A percentile compares a stretch with the other conserved stretches of the same genome.
Evolutionary conservation across 1,140 invertebrate species (phyloP).

Genomic region (Lutraria rhynchaena): DNA sequence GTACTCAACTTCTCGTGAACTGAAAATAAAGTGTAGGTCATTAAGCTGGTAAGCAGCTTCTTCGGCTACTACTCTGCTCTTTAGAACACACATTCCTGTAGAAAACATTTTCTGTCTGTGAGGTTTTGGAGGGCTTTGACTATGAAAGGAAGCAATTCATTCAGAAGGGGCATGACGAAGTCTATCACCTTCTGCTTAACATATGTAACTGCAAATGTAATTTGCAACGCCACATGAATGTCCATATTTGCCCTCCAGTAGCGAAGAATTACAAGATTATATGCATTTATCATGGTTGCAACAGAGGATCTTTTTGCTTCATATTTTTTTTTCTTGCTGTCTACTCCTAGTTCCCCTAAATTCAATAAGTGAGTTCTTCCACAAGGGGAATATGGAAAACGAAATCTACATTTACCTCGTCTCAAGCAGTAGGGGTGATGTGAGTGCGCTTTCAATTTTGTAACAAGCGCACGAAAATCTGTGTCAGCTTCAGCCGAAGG

Average conservation of each 20-base stretch:
- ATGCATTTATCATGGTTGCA: constrained; percentile 54
- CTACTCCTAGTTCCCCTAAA: not conserved
- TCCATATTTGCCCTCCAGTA: constrained; percentile 60
- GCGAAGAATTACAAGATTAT: constrained; percentile 45
- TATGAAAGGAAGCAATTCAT: not conserved
- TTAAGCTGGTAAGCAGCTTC: constrained; percentile 25
- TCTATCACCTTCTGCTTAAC: constrained; percentile 47
- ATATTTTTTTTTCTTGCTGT: constrained; percentile 35
- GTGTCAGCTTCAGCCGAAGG: constrained; percentile 16
- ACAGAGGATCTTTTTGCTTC: constrained; percentile 22
- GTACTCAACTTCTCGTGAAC: constrained; percentile 8
- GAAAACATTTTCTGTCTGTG: not conserved
- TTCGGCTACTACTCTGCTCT: constrained; percentile 7
- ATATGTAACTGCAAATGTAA: constrained; percentile 56
- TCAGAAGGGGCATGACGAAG: constrained; percentile 22
- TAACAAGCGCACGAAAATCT: constrained; percentile 29
- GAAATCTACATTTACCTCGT: constrained; percentile 37
- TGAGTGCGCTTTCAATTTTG: constrained; percentile 47
- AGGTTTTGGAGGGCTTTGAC: not conserved
- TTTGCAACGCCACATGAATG: constrained; percentile 42
- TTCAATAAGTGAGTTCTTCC: constrained; percentile 3
- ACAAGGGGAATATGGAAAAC: constrained; percentile 27
- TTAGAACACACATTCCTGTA: constrained; percentile 48
- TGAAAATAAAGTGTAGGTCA: constrained; percentile 21
- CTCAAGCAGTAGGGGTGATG: constrained; percentile 37